phyloP scores from a whole-genome alignment of 1,140 invertebrate genomes.

The Microvelia longipes region DNA sequence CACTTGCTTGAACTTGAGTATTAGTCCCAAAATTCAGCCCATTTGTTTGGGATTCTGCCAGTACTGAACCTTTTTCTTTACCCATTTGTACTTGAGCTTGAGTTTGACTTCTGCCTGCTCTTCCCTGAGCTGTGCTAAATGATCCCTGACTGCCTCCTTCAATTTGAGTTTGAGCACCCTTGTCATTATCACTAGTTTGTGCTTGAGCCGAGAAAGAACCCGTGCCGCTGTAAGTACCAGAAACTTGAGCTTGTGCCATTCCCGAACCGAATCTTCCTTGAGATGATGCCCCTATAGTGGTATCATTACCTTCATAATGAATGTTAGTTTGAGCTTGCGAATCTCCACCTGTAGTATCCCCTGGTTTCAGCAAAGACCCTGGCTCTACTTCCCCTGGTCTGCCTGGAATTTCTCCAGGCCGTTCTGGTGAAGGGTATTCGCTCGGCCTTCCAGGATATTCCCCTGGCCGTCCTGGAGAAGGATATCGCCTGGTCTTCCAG shows the following conservation, averaged over 20 bases:
- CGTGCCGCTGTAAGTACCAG: conserved; percentile 52
- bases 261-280: conserved; percentile 54
- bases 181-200: conserved; percentile 53
- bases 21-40: conserved; percentile 55
- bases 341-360: conserved; percentile 30
- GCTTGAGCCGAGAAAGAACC: conserved; percentile 68
- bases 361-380: conserved; percentile 10
- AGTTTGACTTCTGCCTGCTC: conserved; percentile 52
- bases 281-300: conserved; percentile 52
- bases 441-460: conserved; percentile 10
- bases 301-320: conserved; percentile 47
- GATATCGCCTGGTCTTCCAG: conserved; percentile 16
- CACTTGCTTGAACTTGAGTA: conserved; percentile 56
- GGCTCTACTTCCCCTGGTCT: conserved; percentile 9
- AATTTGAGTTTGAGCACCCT: conserved; percentile 53
- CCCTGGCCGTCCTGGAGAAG: conserved; percentile 7
- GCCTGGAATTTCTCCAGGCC: conserved; percentile 4
- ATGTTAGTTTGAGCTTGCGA: conserved; percentile 58
- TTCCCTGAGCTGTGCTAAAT: conserved; percentile 53
- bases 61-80: conserved; percentile 50
- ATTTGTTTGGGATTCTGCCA: conserved; percentile 54
- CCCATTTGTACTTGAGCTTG: conserved; percentile 59
- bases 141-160: conserved; percentile 55
- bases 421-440: conserved; percentile 7
- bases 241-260: conserved; percentile 59